These are phyloP conservation scores for Drosophila melanica DNA, from an alignment of 1,140 invertebrate genomes.

Conservation along the genomic window DNA sequence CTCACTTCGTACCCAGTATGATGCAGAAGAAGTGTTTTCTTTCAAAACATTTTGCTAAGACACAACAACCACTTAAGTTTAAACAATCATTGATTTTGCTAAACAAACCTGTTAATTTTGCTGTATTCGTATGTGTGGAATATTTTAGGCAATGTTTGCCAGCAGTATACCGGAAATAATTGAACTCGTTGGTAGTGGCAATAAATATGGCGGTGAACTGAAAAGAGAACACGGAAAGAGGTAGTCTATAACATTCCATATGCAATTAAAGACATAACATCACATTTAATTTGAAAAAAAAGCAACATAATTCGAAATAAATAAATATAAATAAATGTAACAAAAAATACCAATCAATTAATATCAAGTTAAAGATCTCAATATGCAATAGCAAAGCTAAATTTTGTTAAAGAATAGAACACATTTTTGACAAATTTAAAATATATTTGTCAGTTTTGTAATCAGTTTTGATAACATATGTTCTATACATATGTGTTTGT, in stretches of 20 bases:
- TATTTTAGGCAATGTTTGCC: slow-evolving; percentile 97
- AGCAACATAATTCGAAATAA: slow-evolving; percentile 35
- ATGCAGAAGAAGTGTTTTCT: slow-evolving; percentile 17
- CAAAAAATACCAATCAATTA: slow-evolving; percentile 37
- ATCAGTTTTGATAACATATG: background rate
- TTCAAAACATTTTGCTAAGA: slow-evolving; percentile 37
- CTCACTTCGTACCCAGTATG: slow-evolving; percentile 39
- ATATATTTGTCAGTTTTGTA: slow-evolving; percentile 8
- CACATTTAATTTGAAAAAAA: slow-evolving; percentile 61
- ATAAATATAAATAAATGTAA: slow-evolving; percentile 53
- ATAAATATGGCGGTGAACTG: slow-evolving; percentile 98
- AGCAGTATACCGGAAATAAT: slow-evolving; percentile 99
- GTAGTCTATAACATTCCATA: slow-evolving; percentile 86
- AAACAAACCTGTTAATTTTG: slow-evolving; percentile 56
- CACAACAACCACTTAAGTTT: slow-evolving; percentile 26
- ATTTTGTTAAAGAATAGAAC: background rate
- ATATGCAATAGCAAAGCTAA: slow-evolving; percentile 11
- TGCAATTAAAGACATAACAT: slow-evolving; percentile 51
- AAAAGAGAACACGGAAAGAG: slow-evolving; percentile 99
- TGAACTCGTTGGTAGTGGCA: slow-evolving; percentile 98
- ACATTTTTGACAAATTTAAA: slow-evolving; percentile 14
- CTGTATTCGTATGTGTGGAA: slow-evolving; percentile 66
- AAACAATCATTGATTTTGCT: slow-evolving; percentile 24
- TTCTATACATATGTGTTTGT: no score
- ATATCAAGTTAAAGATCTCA: slow-evolving; percentile 35